Evolutionary conservation across 2,797 vertebrate genomes (phyloP), one percentile per base, ranked within the genome.

Genomic region (Pampus argenteus): DNA sequence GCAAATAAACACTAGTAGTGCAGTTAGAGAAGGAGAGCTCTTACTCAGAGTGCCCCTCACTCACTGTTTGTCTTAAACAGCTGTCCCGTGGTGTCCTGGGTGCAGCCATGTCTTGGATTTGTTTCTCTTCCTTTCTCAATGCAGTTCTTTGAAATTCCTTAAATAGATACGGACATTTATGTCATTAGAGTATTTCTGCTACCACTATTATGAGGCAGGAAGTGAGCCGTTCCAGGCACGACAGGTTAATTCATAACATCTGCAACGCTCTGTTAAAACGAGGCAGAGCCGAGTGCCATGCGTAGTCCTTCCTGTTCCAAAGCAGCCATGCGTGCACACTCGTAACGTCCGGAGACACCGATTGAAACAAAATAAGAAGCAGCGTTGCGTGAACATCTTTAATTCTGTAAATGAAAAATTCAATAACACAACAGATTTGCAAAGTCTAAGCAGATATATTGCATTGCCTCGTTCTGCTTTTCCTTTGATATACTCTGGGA

Each of bases 401-500:
- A 9, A 22, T 50, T 49, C 25, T 49, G n/a, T 47, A 38, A 62
- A 49, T 48, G 48, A n/a, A 66, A 51, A 57, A 54, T 55, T 45
- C 25, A 64, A 18, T 55, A 10, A 44, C 51, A 3, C 9, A 14
- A 26, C 17, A 51, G 49, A 34, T 58, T 45, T 31, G 49, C 29
- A 9, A 62, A 63, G 63, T 49, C 48, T 38, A 34, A 82, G 67
- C 70, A 85, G 88, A 88, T 78, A 9, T 85, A 81, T 87, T 78
- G 76, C 62, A 65, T 67, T 47, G 48, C 63, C 38, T 22, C 26
- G 17, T 55, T 64, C 64, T 66, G 36, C 51, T 67, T 69, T 70
- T 65, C 62, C 72, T 90, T 85, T 88, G 64, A 86, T 83, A 88
- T 90, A 86, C 83, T 90, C 87, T 92, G 86, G 86, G 89, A 93